These are phyloP conservation scores for Sceloporus tristichus DNA, from an alignment of 2,113 vertebrate genomes.

Conservation along the genomic window DNA sequence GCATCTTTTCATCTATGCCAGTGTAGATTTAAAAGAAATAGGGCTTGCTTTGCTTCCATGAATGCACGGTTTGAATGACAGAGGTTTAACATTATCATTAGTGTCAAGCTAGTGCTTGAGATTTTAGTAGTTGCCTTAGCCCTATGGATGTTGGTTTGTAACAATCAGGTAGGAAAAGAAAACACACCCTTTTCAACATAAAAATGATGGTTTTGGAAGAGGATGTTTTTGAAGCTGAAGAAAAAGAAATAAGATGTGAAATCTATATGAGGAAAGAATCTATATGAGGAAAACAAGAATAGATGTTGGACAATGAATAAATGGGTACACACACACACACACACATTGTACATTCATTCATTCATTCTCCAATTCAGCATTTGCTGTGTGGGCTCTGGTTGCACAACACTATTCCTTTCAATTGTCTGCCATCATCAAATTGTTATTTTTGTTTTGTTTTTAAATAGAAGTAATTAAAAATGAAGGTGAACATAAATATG, in stretches of 20 bases:
- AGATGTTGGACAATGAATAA: too few species aligned
- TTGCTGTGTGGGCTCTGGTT: not conserved
- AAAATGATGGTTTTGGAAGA: slow-evolving; percentile 57
- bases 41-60: slow-evolving; percentile 57
- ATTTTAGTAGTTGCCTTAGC: slow-evolving; percentile 61
- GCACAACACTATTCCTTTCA: not conserved
- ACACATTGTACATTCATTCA: too few species aligned
- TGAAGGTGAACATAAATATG: too few species aligned
- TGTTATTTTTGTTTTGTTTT: too few species aligned
- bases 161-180: slow-evolving; percentile 60
- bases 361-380: too few species aligned
- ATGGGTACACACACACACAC: too few species aligned
- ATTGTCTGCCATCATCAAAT: not conserved
- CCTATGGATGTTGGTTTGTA: slow-evolving; percentile 45
- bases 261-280: not conserved
- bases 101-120: slow-evolving; percentile 56
- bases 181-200: slow-evolving; percentile 50
- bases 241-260: not conserved
- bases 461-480: too few species aligned
- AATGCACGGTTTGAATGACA: slow-evolving; percentile 54
- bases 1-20: slow-evolving; percentile 55
- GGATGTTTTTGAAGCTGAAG: slow-evolving; percentile 44
- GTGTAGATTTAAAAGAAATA: slow-evolving; percentile 60
- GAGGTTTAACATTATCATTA: slow-evolving; percentile 65
- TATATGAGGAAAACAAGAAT: too few species aligned